phyloP scores from a whole-genome alignment of 1,140 invertebrate genomes.

The Trichoplusia ni region DNA sequence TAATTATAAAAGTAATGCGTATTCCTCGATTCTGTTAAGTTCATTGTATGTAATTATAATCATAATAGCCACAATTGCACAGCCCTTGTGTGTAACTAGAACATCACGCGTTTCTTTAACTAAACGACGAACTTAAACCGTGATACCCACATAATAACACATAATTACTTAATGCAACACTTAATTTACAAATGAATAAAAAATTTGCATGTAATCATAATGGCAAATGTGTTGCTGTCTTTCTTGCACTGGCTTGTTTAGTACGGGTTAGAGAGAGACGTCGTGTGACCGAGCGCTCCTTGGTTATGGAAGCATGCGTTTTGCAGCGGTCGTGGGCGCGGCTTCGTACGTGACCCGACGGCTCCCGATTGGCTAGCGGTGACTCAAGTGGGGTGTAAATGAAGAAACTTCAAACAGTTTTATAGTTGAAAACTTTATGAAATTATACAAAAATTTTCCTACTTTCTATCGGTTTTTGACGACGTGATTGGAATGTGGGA shows the following conservation, averaged over 20 bases:
- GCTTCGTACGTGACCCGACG: conserved; percentile 48
- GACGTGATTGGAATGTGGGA: conserved; percentile 47
- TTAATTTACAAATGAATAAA: conserved; percentile 75
- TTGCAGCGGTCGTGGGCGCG: conserved; percentile 64
- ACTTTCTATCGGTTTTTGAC: conserved; percentile 41
- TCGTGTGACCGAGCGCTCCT: conserved; percentile 40
- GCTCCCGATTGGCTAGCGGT: conserved; percentile 58
- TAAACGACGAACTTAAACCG: conserved; percentile 32
- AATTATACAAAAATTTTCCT: conserved; percentile 61
- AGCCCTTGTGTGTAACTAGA: conserved; percentile 11
- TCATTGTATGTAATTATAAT: conserved; percentile 2
- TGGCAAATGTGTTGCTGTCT: conserved; percentile 53
- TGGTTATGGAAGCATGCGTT: conserved; percentile 69
- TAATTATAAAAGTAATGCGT: conserved; percentile 2
- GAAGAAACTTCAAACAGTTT: conserved; percentile 59
- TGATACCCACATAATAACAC: conserved; percentile 62
- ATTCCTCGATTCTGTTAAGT: background rate
- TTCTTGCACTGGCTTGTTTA: conserved; percentile 39
- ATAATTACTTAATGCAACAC: conserved; percentile 73
- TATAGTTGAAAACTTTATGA: conserved; percentile 63
- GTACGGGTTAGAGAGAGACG: conserved; percentile 56
- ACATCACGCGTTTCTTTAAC: conserved; percentile 17
- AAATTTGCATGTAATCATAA: conserved; percentile 71
- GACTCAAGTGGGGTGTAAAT: conserved; percentile 62
- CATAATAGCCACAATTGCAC: conserved; percentile 8